These are phyloP conservation scores for Pandemis corylana DNA, from an alignment of 2,888 invertebrate genomes.

Conservation along the genomic window DNA sequence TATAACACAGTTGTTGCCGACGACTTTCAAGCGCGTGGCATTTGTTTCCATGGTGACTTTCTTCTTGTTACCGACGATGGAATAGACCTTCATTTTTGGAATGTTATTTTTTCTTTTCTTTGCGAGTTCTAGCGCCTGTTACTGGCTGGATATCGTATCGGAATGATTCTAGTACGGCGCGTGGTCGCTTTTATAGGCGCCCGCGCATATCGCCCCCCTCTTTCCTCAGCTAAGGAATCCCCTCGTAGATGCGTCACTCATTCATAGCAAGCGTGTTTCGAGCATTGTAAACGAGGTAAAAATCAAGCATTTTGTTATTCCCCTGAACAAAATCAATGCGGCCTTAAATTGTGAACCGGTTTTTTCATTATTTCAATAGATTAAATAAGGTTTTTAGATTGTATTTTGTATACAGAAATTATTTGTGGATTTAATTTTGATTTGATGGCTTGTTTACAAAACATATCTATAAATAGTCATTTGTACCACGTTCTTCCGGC, in stretches of 20 bases:
- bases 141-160: conserved; percentile 40
- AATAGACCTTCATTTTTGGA: conserved; percentile 76
- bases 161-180: conserved; percentile 55
- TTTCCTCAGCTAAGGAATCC: conserved; percentile 54
- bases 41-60: conserved; percentile 80
- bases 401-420: neutral
- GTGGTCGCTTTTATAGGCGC: conserved; percentile 49
- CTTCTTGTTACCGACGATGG: conserved; percentile 79
- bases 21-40: conserved; percentile 69
- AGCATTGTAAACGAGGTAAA: conserved; percentile 7
- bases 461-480: neutral
- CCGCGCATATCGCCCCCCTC: conserved; percentile 46
- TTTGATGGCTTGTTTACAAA: neutral
- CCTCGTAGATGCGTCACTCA: conserved; percentile 55
- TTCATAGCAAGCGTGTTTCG: conserved; percentile 46
- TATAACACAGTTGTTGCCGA: conserved; percentile 76
- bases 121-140: neutral
- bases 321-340: conserved; percentile 16
- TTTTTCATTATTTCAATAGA: neutral
- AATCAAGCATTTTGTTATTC: conserved; percentile 35
- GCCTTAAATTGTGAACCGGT: neutral
- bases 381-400: neutral
- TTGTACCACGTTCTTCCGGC: neutral
- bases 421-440: neutral
- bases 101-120: conserved; percentile 11